Evolutionary conservation across 2,888 invertebrate species (phyloP).

Genomic region (Pherbina coryleti): DNA sequence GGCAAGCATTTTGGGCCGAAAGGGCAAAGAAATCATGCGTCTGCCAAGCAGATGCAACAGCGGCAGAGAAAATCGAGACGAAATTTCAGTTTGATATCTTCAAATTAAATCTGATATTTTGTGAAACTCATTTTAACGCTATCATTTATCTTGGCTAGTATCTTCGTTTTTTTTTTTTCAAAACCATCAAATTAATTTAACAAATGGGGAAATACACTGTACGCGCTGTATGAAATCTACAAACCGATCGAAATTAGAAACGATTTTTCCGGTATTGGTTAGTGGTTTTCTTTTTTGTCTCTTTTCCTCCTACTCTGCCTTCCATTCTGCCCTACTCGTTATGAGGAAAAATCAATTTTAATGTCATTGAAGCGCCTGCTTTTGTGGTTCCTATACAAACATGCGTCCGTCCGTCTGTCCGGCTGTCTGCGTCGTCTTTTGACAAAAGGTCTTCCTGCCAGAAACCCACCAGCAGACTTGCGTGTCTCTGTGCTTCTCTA

Average conservation of each 20-base stretch:
- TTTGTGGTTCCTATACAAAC: background rate
- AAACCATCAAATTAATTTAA: background rate
- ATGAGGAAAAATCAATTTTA: background rate
- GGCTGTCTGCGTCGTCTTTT: background rate
- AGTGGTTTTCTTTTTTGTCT: background rate
- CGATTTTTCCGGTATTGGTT: constrained; percentile 21
- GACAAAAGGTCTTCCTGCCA: background rate
- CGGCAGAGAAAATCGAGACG: background rate
- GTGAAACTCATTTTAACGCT: too few species aligned
- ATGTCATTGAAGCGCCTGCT: background rate
- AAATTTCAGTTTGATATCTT: constrained; percentile 2
- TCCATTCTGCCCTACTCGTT: background rate
- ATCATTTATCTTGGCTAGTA: too few species aligned
- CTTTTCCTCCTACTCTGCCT: background rate
- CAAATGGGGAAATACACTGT: too few species aligned
- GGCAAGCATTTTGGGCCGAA: background rate
- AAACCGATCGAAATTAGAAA: constrained; percentile 20
- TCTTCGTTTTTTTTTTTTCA: background rate
- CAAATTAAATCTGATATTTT: constrained; percentile 1
- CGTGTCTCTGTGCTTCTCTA: background rate
- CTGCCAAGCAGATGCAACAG: background rate
- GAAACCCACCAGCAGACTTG: background rate
- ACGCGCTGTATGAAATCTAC: too few species aligned
- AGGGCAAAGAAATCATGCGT: constrained; percentile 13
- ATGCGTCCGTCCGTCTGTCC: background rate